These are phyloP conservation scores for Trissolcus brochymenae DNA, from an alignment of 2,888 invertebrate species.

Conservation along the genomic window DNA sequence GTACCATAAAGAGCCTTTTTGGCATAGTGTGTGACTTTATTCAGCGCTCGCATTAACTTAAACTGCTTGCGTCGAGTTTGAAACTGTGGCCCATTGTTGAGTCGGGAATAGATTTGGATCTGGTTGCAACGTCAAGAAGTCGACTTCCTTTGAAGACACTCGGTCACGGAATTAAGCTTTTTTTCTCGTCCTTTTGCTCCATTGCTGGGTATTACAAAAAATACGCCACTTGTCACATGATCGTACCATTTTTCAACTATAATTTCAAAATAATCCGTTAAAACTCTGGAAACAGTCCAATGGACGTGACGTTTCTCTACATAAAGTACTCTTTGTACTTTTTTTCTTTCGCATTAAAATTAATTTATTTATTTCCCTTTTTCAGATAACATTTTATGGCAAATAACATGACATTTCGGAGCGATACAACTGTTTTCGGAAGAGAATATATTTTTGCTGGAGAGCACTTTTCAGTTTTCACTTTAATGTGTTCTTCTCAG, in stretches of 20 bases:
- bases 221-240: constrained; percentile 31
- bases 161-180: constrained; percentile 15
- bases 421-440: too few relatives aligned
- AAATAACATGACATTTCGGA: too few relatives aligned
- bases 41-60: constrained; percentile 49
- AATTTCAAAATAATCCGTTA: constrained; percentile 10
- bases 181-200: constrained; percentile 1
- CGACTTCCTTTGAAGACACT: constrained; percentile 47
- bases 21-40: constrained; percentile 37
- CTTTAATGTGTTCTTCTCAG: too few relatives aligned
- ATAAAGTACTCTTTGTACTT: too few relatives aligned
- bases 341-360: too few relatives aligned
- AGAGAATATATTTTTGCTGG: too few relatives aligned
- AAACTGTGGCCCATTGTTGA: constrained; percentile 72
- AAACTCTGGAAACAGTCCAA: background rate
- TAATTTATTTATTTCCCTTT: too few relatives aligned
- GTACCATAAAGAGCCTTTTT: constrained; percentile 44
- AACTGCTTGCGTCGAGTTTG: constrained; percentile 60
- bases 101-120: constrained; percentile 71
- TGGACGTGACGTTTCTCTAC: too few relatives aligned
- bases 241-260: constrained; percentile 19
- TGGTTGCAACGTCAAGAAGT: constrained; percentile 62
- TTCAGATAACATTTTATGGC: too few relatives aligned
- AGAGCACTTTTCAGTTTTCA: too few relatives aligned
- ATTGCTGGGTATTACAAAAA: constrained; percentile 7